Base-by-base conservation (phyloP, 1,140 invertebrate species). In the Brachionus rubens region DNA sequence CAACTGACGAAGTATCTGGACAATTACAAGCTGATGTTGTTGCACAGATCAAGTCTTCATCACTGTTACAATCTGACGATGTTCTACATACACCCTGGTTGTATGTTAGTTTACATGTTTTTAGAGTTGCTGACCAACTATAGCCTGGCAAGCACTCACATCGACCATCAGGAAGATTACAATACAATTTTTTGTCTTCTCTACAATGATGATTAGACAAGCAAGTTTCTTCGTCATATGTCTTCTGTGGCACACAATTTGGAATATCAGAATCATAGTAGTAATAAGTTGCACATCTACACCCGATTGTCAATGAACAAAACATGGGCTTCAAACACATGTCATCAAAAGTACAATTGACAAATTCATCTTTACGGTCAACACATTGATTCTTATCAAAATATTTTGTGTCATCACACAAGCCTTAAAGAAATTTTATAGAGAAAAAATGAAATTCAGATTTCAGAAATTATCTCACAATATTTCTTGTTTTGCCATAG, bases 291-390 rank as follows among this genome's bases (percentile, higher is more conserved):
- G 3, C 21, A 12, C 30, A 59, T 33, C 16, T 59, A 26, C 54
- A 59, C 14, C 28, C 54, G 33, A 36, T 59, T 30, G 9, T 19
- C 16, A 16, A 28, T 16, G n/a, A 33, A 59, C 54, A 59, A 59
- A 33, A 59, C 54, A 59, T 59, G 3, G 54, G 54, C 3, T 33
- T 59, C 19, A 16, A 33, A 33, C 54, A 59, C 54, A 59, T 59
- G 6, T 59, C 26, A 59, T 59, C 54, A 33, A 33, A 59, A 0
- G 26, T 59, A 59, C 54, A 59, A 16, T n/a, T 16, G 6, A 36
- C 2, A n/a, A 30, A n/a, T 33, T 59, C 54, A 16, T 28, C 54
- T 12, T 33, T 12, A n/a, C 28, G 7, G n/a, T 30, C 54, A 7
- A 59, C 30, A 40, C 54, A 59, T 14, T 59, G 30, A n/a, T 9